A percentile compares a stretch with the other conserved stretches of the same genome.
Evolutionary conservation across 2,888 invertebrate genomes (phyloP).

Genomic region (Eristalis tenax): DNA sequence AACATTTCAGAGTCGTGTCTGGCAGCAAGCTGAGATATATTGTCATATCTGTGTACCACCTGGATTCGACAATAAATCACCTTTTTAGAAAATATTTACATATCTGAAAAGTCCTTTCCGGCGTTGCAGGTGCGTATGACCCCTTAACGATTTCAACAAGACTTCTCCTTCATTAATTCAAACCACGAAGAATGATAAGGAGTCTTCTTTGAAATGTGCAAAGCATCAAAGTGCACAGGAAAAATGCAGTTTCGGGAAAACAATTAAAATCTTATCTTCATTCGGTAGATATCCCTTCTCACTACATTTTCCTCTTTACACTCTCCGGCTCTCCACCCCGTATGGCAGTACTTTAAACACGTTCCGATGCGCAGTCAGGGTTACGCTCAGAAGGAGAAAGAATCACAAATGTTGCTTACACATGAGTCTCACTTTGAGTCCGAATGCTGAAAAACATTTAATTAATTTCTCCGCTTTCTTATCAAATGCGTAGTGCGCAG

Average conservation of each 20-base stretch:
- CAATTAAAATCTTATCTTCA: neutral
- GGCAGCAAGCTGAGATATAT: too few species aligned
- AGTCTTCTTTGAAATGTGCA: neutral
- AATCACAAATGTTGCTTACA: constrained; percentile 4
- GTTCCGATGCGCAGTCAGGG: neutral
- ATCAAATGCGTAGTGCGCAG: constrained; percentile 11
- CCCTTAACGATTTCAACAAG: too few species aligned
- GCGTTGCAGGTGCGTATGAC: too few species aligned
- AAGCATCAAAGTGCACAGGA: neutral
- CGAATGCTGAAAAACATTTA: neutral
- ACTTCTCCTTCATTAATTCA: too few species aligned
- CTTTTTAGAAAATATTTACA: too few species aligned
- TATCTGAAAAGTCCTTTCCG: too few species aligned
- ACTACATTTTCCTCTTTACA: neutral
- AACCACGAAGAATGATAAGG: too few species aligned
- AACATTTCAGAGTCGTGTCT: too few species aligned
- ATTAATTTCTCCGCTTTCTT: neutral
- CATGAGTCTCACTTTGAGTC: neutral
- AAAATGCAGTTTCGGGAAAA: neutral
- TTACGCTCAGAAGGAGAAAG: neutral
- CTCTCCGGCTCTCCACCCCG: neutral
- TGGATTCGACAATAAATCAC: too few species aligned
- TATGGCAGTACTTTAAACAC: neutral
- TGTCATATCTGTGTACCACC: too few species aligned
- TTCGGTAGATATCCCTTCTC: neutral